Evolutionary conservation across 1,140 invertebrate species (phyloP).

Genomic region (Neodiprion fabricii): DNA sequence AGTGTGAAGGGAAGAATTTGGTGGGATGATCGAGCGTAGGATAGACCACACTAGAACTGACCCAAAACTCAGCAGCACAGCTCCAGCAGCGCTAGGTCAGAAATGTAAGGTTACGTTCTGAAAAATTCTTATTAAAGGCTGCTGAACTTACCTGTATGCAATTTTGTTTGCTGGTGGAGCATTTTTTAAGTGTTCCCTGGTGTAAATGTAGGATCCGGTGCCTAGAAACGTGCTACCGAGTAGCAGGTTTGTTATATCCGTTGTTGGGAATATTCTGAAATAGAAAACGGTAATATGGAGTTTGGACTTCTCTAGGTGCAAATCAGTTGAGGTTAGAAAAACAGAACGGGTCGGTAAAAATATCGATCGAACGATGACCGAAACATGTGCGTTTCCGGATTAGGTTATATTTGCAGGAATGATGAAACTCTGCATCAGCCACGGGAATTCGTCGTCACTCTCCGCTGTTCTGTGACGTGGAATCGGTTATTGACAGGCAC

Average conservation of each 20-base stretch:
- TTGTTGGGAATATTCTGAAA: constrained; percentile 66
- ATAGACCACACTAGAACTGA: constrained; percentile 77
- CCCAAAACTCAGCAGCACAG: constrained; percentile 73
- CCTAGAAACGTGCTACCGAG: constrained; percentile 66
- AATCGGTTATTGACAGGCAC: too few relatives aligned
- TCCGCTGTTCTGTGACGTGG: too few relatives aligned
- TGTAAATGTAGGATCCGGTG: constrained; percentile 69
- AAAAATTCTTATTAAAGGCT: background rate
- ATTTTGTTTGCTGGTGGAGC: constrained; percentile 55
- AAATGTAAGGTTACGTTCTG: constrained; percentile 23
- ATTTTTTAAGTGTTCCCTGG: constrained; percentile 64
- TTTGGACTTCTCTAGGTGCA: background rate
- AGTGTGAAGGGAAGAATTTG: constrained; percentile 67
- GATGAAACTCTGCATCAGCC: too few relatives aligned
- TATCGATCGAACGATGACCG: background rate
- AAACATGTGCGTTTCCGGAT: too few relatives aligned
- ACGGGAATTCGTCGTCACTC: too few relatives aligned
- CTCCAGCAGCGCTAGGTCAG: constrained; percentile 66
- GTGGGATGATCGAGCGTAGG: constrained; percentile 69
- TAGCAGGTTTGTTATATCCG: constrained; percentile 67
- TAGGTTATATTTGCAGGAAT: too few relatives aligned
- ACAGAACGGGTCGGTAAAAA: too few relatives aligned
- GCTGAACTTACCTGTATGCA: constrained; percentile 61
- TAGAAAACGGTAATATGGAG: constrained; percentile 36
- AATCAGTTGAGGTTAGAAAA: background rate